Base-by-base conservation (phyloP, 2,797 vertebrate genomes). In the Mallotus villosus region DNA sequence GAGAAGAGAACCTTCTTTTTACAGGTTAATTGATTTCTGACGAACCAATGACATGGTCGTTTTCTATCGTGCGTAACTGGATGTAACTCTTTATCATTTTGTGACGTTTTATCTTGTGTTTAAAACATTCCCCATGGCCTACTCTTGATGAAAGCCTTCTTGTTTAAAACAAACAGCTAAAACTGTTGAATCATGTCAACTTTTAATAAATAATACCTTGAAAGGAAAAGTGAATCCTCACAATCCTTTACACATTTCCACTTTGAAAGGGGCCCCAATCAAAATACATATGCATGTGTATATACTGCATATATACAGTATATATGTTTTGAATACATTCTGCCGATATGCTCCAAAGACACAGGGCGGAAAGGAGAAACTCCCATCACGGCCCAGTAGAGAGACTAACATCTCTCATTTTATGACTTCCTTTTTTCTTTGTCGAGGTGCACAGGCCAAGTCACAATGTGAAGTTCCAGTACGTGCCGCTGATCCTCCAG, bases 291-390 rank as follows among this genome's bases (percentile, higher is more conserved):
- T 46, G 41, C 41, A 14, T 46, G 14, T 46, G 41, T 46, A 3
- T 14, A 14, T 46, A 46, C 41, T 14, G 2, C 11, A 46, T 8
- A 46, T 46, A 46, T 14, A 46, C 41, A 12, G 9, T 14, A 46
- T 46, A 14, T 67, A 66, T 72, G 81, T 75, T 71, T 82, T 85
- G 72, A 66, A 78, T 84, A 85, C 83, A 61, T 16, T 0, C 67
- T 87, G 84, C 67, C 84, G 86, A 90, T 86, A 87, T 90, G 87
- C 86, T 84, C 51, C 32, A 17, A 87, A 79, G 78, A 74, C 77
- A 68, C 74, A 65, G 62, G 34, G 60, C 21, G 71, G 81, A 81
- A 85, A 77, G 70, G 9, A 14, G 59, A 63, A 61, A 53, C 19
- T 37, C 0, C 55, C 73, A 68, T 61, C 64, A 29, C 14, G 78